Base-by-base conservation (phyloP, 2,113 vertebrate genomes). In the Poicephalus gulielmi region DNA sequence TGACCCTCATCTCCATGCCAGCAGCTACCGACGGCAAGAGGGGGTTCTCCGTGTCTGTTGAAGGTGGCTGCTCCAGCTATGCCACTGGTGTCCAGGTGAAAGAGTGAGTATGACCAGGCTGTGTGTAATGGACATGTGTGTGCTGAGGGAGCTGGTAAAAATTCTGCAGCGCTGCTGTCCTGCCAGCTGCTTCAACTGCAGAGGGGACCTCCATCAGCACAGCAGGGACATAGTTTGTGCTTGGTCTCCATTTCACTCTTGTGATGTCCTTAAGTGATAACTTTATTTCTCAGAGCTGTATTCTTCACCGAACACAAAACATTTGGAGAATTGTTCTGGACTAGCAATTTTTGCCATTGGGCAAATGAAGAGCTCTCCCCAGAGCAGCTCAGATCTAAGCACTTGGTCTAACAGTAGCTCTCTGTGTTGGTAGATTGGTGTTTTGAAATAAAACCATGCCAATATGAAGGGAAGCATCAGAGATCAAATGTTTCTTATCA, bases 1-100 rank as follows among this genome's bases (percentile, higher is more conserved):
- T 99, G 94, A 99, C 99, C 2, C 98, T 99, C 87, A 97, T 99
- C 96, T 99, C 99, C 30, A 98, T 99, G 98, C 99, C 99, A 2
- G 99, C 99, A 33, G 98, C 99, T 39, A 98, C 98, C 0, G 99
- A 99, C 41, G 98, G 99, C 93, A 98, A 98, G 94, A 98, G 99
- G 63, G 99, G 99, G 16, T 98, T 99, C 96, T 99, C 99, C 0
- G 99, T 99, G 83, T 98, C 99, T 0, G 98, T 99, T 50, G 96
- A 98, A 73, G 97, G 99, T 57, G 98, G 98, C 90, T 98, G 98
- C 86, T 98, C 97, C 95, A 98, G 96, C 83, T 98, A 98, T 16
- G 98, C 98, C 23, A 98, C 98, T n/a, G 98, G 98, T 3, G 99
- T 99, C 77, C 99, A 99, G 93, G 99, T 99, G 90, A 99, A 99